Conservation (phyloP, 2,113 vertebrate species). For the Narcine bancroftii region DNA sequence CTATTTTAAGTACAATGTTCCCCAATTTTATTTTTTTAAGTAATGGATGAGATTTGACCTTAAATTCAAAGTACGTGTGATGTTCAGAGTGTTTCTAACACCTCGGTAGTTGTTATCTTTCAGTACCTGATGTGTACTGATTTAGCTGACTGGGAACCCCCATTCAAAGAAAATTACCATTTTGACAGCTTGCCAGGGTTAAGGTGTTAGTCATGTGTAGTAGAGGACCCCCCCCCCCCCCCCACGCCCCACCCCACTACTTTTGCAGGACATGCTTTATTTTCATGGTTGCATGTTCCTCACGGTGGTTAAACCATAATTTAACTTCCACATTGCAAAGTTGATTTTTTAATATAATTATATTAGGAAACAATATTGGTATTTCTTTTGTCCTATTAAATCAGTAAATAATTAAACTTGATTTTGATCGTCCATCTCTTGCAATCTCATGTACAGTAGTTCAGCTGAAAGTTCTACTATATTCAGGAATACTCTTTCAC, state of each 20-base stretch:
- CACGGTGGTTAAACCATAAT: not conserved
- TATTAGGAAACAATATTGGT: too few species aligned
- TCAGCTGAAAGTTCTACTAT: not conserved
- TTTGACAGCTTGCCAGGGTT: slow-evolving; percentile 22
- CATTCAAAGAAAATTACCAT: not conserved
- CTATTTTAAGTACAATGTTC: not conserved
- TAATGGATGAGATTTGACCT: not conserved
- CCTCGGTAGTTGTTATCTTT: slow-evolving; percentile 1
- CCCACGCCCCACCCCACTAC: not conserved
- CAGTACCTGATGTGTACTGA: slow-evolving; percentile 1
- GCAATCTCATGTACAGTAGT: not conserved
- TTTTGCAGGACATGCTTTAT: not conserved
- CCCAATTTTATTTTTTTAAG: not conserved
- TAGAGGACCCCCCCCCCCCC: too few species aligned
- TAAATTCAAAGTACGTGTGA: not conserved
- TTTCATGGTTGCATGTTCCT: not conserved
- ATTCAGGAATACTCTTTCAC: not conserved
- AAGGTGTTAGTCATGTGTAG: not conserved
- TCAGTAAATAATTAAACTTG: not conserved
- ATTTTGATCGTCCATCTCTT: not conserved
- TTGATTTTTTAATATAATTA: too few species aligned
- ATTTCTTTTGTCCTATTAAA: not conserved
- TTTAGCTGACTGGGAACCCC: not conserved
- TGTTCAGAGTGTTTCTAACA: not conserved
- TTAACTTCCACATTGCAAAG: not conserved